Evolutionary conservation across 1,140 invertebrate genomes (phyloP).

Genomic region (Plodia interpunctella): DNA sequence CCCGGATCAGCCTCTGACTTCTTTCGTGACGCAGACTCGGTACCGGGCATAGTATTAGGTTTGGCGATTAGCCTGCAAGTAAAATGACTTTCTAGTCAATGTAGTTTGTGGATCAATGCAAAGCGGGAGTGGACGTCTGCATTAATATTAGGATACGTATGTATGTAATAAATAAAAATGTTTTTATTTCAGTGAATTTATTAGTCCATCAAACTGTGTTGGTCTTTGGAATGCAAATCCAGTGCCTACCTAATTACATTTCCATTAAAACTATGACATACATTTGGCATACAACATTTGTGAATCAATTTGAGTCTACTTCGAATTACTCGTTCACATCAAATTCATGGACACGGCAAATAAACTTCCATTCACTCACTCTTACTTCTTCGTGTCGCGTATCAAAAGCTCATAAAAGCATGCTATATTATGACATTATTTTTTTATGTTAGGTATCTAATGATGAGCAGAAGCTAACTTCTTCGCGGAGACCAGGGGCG

Average conservation of each 20-base stretch:
- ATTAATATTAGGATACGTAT: not conserved
- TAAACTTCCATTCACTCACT: not conserved
- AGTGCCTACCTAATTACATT: conserved; percentile 56
- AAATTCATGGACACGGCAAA: conserved; percentile 10
- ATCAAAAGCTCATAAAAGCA: conserved; percentile 45
- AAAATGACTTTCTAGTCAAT: too few species aligned
- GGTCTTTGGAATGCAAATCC: conserved; percentile 70
- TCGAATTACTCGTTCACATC: conserved; percentile 17
- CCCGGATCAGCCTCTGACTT: too few species aligned
- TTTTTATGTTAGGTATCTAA: conserved; percentile 43
- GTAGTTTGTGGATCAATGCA: too few species aligned
- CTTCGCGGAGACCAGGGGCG: not conserved
- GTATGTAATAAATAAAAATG: conserved; percentile 20
- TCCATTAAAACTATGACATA: conserved; percentile 49
- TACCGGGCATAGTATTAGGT: too few species aligned
- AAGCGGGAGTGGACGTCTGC: not conserved
- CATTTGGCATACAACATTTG: conserved; percentile 28
- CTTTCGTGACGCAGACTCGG: too few species aligned
- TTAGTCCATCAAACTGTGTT: conserved; percentile 69
- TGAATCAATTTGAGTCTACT: conserved; percentile 23
- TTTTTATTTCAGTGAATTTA: conserved; percentile 48
- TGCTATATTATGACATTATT: conserved; percentile 45
- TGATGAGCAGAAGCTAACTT: conserved; percentile 44
- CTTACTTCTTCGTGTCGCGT: conserved; percentile 14
- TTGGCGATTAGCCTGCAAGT: too few species aligned